A percentile compares a stretch with the other conserved stretches of the same genome.
Conservation (phyloP, 2,888 invertebrate species). For the Girardia tigrina region DNA sequence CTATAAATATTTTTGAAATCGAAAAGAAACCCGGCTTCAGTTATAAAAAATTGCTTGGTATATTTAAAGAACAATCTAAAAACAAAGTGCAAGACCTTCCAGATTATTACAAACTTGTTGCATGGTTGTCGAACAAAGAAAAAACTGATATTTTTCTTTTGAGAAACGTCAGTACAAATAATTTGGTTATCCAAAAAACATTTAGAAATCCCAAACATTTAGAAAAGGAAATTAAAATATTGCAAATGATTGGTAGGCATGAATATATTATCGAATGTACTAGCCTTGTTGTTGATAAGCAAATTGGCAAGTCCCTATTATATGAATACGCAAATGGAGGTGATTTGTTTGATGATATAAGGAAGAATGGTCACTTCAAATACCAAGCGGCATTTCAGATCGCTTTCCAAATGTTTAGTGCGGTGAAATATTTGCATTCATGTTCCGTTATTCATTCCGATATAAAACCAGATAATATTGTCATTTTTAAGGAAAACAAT, state of each 20-base stretch:
- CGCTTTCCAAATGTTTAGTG: not conserved
- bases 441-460: not conserved
- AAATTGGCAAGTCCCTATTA: not conserved
- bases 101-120: no score
- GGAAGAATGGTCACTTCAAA: not conserved
- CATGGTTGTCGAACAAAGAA: no score
- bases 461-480: not conserved
- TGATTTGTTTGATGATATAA: not conserved
- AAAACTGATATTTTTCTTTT: no score
- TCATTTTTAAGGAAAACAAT: not conserved
- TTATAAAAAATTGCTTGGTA: no score
- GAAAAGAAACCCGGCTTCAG: no score
- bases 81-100: no score
- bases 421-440: not conserved
- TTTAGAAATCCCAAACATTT: not conserved
- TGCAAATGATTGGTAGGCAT: not conserved
- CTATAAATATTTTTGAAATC: no score
- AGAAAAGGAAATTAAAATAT: not conserved
- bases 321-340: not conserved
- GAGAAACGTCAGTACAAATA: no score
- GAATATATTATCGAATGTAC: not conserved
- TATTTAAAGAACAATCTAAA: no score
- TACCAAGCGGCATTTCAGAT: not conserved
- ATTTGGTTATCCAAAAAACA: no score
- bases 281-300: not conserved